Base-by-base conservation (phyloP, 2,113 vertebrate species). In the Leptocoma aspasia region DNA sequence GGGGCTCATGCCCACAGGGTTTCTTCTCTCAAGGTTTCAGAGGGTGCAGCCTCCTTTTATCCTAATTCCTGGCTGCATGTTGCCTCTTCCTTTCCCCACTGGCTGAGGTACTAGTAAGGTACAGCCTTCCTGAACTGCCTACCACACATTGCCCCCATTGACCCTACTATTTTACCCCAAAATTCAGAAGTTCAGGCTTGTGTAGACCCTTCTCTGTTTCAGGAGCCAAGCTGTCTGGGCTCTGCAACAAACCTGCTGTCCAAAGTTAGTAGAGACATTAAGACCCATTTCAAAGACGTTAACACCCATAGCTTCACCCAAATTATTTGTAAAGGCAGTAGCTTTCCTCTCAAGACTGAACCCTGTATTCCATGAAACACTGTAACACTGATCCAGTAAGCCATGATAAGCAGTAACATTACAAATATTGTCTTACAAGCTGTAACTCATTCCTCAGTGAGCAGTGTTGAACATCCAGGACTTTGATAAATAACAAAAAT, bases 51-150 rank as follows among this genome's bases (percentile, higher is more conserved):
- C 14, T 49, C 22, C n/a, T 27, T 47, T 27, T 17, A 49, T 17
- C 22, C 64, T 4, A 27, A 39, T 5, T 77, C 57, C 30, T 0
- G 0, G 35, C 10, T 0, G 1, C 10, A 28, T 2, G 13, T 16
- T 78, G 45, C 35, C 13, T 39, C 12, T 20, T 70, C 30, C 19
- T 30, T 60, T 50, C 31, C 45, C 26, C 45, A 20, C 0, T 12
- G 31, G 19, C 45, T 10, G 31, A 50, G 30, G 15, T n/a, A 3
- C 44, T 18, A 10, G 45, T 7, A 82, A 31, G 21, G 47, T 6
- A 44, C 39, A 9, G 37, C 56, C 26, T 37, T 72, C 33, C 17
- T 1, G 2, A 31, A 37, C 39, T 1, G 0, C 16, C 33, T 31
- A 37, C 9, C 39, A 21, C 1, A 0, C 44, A 61, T 37, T 44